These are phyloP conservation scores for Lepetodrilus schrolli DNA, from an alignment of 2,888 invertebrate species.

Conservation along the genomic window DNA sequence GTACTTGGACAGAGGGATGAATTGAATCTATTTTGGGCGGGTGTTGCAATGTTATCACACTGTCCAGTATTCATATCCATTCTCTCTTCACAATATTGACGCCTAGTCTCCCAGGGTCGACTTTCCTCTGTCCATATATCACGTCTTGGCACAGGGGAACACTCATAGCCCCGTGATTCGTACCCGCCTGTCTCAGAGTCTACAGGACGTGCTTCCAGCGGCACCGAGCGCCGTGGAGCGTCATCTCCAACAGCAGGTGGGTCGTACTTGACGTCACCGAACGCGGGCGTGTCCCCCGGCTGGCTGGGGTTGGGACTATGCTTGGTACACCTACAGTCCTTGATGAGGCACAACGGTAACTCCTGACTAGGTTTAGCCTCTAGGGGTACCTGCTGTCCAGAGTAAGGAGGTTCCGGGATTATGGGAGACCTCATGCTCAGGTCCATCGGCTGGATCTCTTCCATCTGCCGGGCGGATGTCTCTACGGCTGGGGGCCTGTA, in stretches of 20 bases:
- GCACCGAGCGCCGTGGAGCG: no score
- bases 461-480: background rate
- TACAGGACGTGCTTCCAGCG: no score
- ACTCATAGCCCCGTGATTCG: background rate
- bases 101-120: no score
- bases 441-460: constrained; percentile 14
- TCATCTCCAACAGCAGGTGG: background rate
- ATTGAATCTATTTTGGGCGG: background rate
- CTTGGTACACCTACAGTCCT: constrained; percentile 10
- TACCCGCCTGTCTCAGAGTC: no score
- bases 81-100: background rate
- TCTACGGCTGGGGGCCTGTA: background rate
- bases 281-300: background rate
- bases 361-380: background rate
- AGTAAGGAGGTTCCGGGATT: background rate
- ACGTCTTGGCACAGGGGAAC: background rate
- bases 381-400: background rate
- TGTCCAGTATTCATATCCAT: background rate
- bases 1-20: background rate
- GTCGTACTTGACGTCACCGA: background rate
- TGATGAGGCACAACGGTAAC: constrained; percentile 18
- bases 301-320: background rate
- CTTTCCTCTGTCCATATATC: background rate
- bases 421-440: background rate
- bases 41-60: background rate